Conservation (phyloP, 2,113 vertebrate genomes). For the Pithys albifrons region DNA sequence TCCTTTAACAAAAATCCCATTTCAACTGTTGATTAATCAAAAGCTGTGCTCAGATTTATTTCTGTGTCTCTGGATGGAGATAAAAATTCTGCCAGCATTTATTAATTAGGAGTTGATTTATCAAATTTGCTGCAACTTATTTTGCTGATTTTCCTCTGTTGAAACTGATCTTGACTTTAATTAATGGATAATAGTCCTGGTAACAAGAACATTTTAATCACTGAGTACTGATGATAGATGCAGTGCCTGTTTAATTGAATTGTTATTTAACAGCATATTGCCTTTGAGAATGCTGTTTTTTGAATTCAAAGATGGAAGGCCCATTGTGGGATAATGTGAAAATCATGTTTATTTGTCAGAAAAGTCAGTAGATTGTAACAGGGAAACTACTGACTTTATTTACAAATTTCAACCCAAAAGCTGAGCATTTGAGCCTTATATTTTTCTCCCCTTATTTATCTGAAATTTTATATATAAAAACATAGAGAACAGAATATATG, state of each 20-base stretch:
- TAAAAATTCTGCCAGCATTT: neutral
- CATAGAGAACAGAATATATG: neutral
- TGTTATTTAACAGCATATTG: constrained; percentile 52
- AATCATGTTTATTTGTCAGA: neutral
- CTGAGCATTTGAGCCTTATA: fast-evolving
- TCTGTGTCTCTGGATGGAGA: neutral
- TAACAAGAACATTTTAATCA: constrained; percentile 75
- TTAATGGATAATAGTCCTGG: constrained; percentile 60
- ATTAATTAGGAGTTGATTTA: constrained; percentile 63
- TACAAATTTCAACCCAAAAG: neutral
- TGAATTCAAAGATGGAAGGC: neutral
- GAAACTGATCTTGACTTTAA: constrained; percentile 52
- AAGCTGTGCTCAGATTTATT: neutral
- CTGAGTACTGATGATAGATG: constrained; percentile 51
- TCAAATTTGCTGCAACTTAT: constrained; percentile 55
- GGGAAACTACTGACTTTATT: neutral
- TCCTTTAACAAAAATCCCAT: neutral
- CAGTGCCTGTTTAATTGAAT: constrained; percentile 64
- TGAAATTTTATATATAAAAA: neutral
- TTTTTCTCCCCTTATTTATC: neutral
- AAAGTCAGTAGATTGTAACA: neutral
- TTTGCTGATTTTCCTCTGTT: constrained; percentile 35
- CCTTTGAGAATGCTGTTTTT: constrained; percentile 28
- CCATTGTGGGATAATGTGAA: neutral
- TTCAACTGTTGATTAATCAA: neutral